These are phyloP conservation scores for Gymnothorax reevesii DNA, from an alignment of 2,797 vertebrate genomes.

Conservation along the genomic window DNA sequence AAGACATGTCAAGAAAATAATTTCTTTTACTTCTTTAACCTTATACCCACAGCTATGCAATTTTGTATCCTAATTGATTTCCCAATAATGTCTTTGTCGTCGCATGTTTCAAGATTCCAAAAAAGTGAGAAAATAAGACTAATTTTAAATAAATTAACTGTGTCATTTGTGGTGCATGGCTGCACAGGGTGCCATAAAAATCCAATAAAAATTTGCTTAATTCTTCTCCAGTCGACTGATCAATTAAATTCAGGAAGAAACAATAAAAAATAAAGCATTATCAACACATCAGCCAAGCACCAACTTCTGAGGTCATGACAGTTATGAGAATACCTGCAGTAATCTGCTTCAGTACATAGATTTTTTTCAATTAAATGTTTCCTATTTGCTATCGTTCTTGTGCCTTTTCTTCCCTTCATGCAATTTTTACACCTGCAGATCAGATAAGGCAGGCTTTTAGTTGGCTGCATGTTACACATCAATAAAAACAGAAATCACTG, in stretches of 20 bases:
- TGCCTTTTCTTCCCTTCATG: not conserved
- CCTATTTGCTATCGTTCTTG: not conserved
- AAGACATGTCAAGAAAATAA: not conserved
- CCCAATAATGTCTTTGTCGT: not conserved
- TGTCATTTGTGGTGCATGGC: not conserved
- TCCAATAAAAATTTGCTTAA: not conserved
- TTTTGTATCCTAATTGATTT: not conserved
- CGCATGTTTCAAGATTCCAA: not conserved
- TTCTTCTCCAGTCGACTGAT: not conserved
- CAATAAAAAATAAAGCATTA: conserved; percentile 3
- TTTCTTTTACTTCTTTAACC: not conserved
- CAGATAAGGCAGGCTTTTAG: not conserved
- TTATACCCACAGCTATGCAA: not conserved
- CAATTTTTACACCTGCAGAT: not conserved
- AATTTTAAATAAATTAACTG: not conserved
- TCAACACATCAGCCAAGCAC: not conserved
- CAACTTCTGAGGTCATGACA: not conserved
- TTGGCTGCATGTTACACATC: not conserved
- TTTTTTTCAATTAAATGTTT: not conserved
- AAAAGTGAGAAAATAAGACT: not conserved
- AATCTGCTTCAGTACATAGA: not conserved
- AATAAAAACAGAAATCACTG: not conserved
- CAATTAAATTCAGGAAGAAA: not conserved
- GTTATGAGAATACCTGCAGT: not conserved
- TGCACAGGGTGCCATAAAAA: not conserved